Percentiles rank a stretch among this genome's conserved stretches.
These are phyloP conservation scores for Rosalia funebris DNA, from an alignment of 2,888 invertebrate genomes.

Conservation along the genomic window DNA sequence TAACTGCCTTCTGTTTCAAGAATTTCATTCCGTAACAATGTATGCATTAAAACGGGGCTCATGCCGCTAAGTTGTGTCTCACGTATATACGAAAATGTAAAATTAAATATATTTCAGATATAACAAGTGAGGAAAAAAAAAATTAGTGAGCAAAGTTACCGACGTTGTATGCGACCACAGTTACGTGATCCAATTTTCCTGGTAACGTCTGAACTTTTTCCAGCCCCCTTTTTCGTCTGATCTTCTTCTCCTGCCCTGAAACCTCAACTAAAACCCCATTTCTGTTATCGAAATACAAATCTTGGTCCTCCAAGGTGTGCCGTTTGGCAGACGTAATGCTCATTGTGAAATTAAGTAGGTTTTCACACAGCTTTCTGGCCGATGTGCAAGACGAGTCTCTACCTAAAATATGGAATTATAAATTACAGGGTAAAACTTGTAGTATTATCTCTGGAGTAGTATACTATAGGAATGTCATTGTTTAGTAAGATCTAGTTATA, in stretches of 20 bases:
- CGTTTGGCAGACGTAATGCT: slow-evolving; percentile 84
- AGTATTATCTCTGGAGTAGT: too few species aligned
- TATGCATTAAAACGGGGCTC: too few species aligned
- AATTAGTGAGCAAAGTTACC: slow-evolving; percentile 59
- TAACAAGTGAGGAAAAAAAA: too few species aligned
- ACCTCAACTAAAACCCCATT: slow-evolving; percentile 69
- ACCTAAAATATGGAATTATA: slow-evolving; percentile 27
- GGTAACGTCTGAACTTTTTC: slow-evolving; percentile 79
- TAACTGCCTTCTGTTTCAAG: background rate
- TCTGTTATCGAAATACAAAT: slow-evolving; percentile 74
- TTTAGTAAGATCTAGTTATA: too few species aligned
- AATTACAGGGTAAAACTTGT: too few species aligned
- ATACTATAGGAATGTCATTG: too few species aligned
- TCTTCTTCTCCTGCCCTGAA: slow-evolving; percentile 72
- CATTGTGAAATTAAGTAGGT: slow-evolving; percentile 80
- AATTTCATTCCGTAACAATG: too few species aligned
- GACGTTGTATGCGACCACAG: slow-evolving; percentile 83
- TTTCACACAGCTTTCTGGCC: slow-evolving; percentile 75
- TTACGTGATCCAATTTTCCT: slow-evolving; percentile 90
- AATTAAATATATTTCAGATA: too few species aligned
- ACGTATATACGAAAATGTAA: too few species aligned
- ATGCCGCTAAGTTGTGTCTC: too few species aligned
- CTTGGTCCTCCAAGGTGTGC: slow-evolving; percentile 82
- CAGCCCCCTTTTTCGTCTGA: slow-evolving; percentile 75
- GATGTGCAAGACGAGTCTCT: slow-evolving; percentile 71